phyloP scores from a whole-genome alignment of 2,797 vertebrate species.

The Neomorphus geoffroyi region DNA sequence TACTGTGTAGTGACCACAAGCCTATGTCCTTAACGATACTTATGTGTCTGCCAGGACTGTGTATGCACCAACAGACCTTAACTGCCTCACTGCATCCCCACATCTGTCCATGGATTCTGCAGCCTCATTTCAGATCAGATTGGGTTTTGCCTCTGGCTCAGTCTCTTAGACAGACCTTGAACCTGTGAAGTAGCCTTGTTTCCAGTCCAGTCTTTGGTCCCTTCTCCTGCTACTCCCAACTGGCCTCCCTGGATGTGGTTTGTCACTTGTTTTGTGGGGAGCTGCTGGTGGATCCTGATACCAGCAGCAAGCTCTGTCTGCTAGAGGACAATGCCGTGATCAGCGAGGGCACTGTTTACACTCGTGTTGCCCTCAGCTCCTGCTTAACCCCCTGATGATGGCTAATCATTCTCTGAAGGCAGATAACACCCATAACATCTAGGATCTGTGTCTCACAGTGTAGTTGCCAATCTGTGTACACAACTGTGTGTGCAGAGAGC shows the following conservation, averaged over 20 bases:
- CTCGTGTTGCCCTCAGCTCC: background rate
- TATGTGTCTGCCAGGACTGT: background rate
- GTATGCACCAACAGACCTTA: background rate
- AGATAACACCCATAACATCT: background rate
- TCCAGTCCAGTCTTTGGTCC: background rate
- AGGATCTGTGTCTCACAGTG: background rate
- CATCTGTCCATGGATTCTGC: background rate
- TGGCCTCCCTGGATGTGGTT: background rate
- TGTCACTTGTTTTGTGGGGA: fast-evolving
- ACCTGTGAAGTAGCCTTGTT: background rate
- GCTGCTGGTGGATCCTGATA: background rate
- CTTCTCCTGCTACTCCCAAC: background rate
- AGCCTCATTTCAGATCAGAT: background rate
- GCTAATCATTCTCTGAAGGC: background rate
- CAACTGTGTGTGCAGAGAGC: background rate
- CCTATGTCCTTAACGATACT: background rate
- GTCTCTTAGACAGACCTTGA: background rate
- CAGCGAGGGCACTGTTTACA: background rate
- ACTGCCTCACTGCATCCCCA: fast-evolving
- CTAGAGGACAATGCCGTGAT: background rate
- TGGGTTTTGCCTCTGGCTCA: background rate
- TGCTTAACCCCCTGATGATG: background rate
- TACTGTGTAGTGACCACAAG: background rate
- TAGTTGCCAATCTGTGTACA: background rate
- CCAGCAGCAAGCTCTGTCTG: background rate